Percentiles rank a stretch among this genome's conserved stretches.
Evolutionary conservation across 2,888 invertebrate species (phyloP).

Genomic region (Drosophila neutralis): DNA sequence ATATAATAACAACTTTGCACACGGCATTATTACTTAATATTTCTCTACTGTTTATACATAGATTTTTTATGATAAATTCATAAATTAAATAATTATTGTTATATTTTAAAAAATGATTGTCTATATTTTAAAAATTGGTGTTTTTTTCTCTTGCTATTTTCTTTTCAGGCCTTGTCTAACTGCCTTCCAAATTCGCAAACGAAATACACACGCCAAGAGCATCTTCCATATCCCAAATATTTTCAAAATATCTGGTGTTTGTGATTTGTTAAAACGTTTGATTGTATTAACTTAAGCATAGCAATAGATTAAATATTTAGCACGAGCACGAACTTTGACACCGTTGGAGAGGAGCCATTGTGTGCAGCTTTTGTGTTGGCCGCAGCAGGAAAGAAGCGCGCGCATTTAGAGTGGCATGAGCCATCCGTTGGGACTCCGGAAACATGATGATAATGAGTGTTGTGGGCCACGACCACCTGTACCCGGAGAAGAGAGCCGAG

Average conservation of each 20-base stretch:
- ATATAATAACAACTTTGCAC: not conserved
- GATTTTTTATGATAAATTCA: not conserved
- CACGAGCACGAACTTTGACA: constrained; percentile 26
- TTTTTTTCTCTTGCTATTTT: not conserved
- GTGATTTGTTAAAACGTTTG: constrained; percentile 78
- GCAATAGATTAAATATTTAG: constrained; percentile 51
- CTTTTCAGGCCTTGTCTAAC: constrained; percentile 84
- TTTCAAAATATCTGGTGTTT: constrained; percentile 82
- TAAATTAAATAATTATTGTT: no score
- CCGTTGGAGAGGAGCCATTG: constrained; percentile 5
- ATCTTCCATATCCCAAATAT: constrained; percentile 84
- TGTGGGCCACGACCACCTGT: constrained; percentile 92
- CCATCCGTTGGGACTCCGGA: constrained; percentile 83
- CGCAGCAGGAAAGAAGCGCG: constrained; percentile 15
- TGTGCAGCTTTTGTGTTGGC: constrained; percentile 29
- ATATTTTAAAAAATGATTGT: not conserved
- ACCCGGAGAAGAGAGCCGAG: constrained; percentile 88
- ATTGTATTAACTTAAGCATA: constrained; percentile 58
- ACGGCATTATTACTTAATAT: not conserved
- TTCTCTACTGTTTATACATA: not conserved
- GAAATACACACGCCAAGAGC: constrained; percentile 70
- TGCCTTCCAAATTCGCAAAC: constrained; percentile 84
- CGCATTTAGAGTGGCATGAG: constrained; percentile 84
- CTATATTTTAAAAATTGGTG: not conserved
- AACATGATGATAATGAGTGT: constrained; percentile 85